A percentile compares a stretch with the other conserved stretches of the same genome.
These are phyloP conservation scores for Perccottus glenii DNA, from an alignment of 2,113 vertebrate genomes.

Conservation along the genomic window DNA sequence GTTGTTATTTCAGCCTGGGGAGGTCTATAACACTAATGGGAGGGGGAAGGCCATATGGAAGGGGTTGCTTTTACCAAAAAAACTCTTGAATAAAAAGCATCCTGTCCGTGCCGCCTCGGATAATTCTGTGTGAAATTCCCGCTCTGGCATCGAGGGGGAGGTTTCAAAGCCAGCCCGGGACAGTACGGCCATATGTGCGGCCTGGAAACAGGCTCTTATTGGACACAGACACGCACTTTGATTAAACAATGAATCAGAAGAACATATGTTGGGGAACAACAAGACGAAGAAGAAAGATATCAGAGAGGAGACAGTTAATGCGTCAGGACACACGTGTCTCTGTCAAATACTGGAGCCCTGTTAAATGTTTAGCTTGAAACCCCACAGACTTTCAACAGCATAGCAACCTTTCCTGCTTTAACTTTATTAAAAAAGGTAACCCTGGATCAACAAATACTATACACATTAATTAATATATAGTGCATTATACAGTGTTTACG, in stretches of 20 bases:
- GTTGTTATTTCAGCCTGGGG: conserved; percentile 90
- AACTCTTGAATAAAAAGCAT: conserved; percentile 92
- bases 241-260: conserved; percentile 32
- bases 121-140: conserved; percentile 87
- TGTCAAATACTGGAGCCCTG: too few relatives aligned
- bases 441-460: too few relatives aligned
- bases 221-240: conserved; percentile 29
- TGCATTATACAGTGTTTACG: too few relatives aligned
- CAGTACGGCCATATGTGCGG: conserved; percentile 69
- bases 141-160: conserved; percentile 68
- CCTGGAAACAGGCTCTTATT: conserved; percentile 47
- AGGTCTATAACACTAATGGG: conserved; percentile 82
- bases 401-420: too few relatives aligned
- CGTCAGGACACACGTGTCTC: too few relatives aligned
- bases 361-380: too few relatives aligned
- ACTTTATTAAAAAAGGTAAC: too few relatives aligned
- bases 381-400: too few relatives aligned
- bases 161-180: conserved; percentile 66
- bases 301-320: background rate
- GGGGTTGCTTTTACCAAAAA: conserved; percentile 64
- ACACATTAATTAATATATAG: too few relatives aligned
- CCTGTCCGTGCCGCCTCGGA: conserved; percentile 71
- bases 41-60: conserved; percentile 86
- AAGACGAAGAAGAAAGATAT: conserved; percentile 8
- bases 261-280: conserved; percentile 26